Evolutionary conservation across 2,888 invertebrate genomes (phyloP).

Genomic region (Venustoraphidia nigricollis): DNA sequence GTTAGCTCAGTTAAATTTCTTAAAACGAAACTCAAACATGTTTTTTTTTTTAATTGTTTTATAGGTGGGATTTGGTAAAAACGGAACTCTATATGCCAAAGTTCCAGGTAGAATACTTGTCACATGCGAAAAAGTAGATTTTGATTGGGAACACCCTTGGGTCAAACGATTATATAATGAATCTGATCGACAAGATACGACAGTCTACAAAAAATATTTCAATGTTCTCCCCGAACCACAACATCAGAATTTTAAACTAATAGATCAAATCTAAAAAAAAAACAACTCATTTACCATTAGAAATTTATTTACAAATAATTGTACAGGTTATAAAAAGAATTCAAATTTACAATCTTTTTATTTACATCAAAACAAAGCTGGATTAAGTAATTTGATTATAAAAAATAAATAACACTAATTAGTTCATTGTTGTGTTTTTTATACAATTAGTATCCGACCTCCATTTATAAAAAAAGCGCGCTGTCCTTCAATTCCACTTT

Average conservation of each 20-base stretch:
- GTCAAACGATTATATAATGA: slow-evolving; percentile 40
- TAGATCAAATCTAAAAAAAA: slow-evolving; percentile 45
- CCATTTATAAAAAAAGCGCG: no score
- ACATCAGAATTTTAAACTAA: slow-evolving; percentile 60
- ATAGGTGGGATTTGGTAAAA: slow-evolving; percentile 69
- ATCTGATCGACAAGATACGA: slow-evolving; percentile 41
- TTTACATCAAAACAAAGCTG: no score
- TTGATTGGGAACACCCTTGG: slow-evolving; percentile 65
- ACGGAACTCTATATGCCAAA: slow-evolving; percentile 68
- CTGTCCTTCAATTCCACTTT: no score
- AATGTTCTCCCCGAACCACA: slow-evolving; percentile 68
- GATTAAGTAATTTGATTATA: no score
- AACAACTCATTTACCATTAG: no score
- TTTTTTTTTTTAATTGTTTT: slow-evolving; percentile 17
- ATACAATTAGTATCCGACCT: no score
- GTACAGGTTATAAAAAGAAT: no score
- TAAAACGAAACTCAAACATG: not conserved
- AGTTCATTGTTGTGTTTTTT: no score
- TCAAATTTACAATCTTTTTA: no score
- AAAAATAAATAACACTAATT: no score
- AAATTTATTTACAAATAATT: no score
- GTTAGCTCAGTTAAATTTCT: no score
- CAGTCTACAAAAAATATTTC: slow-evolving; percentile 70
- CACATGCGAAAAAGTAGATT: slow-evolving; percentile 67
- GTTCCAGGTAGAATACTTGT: slow-evolving; percentile 63